Evolutionary conservation across 2,888 invertebrate genomes (phyloP).

Genomic region (Eretmocerus hayati): DNA sequence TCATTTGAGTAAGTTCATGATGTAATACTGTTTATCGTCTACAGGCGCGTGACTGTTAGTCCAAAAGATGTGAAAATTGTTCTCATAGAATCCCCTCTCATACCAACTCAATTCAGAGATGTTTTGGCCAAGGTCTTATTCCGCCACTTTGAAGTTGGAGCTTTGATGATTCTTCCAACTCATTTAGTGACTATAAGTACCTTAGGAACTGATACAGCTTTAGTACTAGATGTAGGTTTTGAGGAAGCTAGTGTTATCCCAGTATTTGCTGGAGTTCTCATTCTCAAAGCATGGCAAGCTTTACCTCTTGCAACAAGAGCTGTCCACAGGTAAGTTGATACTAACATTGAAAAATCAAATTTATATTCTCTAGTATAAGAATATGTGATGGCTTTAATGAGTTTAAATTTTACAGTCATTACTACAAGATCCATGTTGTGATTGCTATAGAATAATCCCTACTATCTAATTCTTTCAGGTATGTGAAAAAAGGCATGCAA

Average conservation of each 20-base stretch:
- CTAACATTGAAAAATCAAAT: too few species aligned
- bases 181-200: constrained; percentile 79
- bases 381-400: too few species aligned
- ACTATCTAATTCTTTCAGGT: constrained; percentile 22
- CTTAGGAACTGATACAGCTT: constrained; percentile 71
- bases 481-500: constrained; percentile 31
- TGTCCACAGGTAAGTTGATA: constrained; percentile 61
- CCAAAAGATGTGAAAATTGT: constrained; percentile 91
- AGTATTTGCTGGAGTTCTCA: constrained; percentile 79
- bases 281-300: constrained; percentile 77
- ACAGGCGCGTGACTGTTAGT: constrained; percentile 78
- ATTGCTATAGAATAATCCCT: too few species aligned
- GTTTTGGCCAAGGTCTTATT: constrained; percentile 88
- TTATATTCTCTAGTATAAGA: too few species aligned
- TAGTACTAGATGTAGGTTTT: constrained; percentile 85
- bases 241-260: constrained; percentile 74
- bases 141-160: constrained; percentile 78
- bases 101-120: constrained; percentile 74
- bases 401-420: too few species aligned
- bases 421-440: background rate
- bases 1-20: background rate
- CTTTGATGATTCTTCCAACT: constrained; percentile 71
- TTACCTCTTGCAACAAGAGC: constrained; percentile 70
- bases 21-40: background rate
- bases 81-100: constrained; percentile 83